Evolutionary conservation across 2,888 invertebrate genomes (phyloP), one percentile per base, ranked within the genome.

Genomic region (Cantharis flavilabris): DNA sequence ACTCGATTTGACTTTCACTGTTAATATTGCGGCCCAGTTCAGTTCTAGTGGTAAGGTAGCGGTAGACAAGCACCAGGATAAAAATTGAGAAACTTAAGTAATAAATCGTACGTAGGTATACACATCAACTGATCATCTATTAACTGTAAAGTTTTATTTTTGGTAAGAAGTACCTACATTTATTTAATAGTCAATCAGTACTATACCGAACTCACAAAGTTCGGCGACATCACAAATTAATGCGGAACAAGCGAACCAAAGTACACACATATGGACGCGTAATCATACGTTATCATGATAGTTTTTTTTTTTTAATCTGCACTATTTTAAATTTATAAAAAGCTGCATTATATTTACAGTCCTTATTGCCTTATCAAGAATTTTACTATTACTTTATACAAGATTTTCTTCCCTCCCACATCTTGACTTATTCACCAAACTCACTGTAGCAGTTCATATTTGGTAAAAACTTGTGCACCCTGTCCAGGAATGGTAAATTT

Each of bases 271-370:
- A 73, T 78, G 76, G 79, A 80, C 79, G 76, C 76, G 77, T 78
- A 80, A 74, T 82, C 81, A 81, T 81, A 79, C 81, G 78, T 81
- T 75, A 65, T 80, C 76, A 77, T 79, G 80, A 65, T 65, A 18
- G 81, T 75, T 78, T 72, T 73, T 72, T 73, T n/a, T 79, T 81
- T 77, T 80, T 78, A 64, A 71, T 73, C 76, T 71, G 78, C 83
- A 83, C 84, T 85, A 85, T 84, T 84, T 82, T 82, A 82, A 85
- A 86, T 87, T 87, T 88, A 88, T 88, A 88, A 88, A 88, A 88
- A 88, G 88, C 88, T 87, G 76, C 78, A 70, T 87, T 86, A 86
- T 87, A 87, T 88, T 81, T 88, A 87, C 87, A 88, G 83, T 85
- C 83, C 83, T 84, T 86, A 85, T 85, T 86, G 86, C 86, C 86